Conservation (phyloP, 2,797 vertebrate genomes). For the Ceyx erithaca region DNA sequence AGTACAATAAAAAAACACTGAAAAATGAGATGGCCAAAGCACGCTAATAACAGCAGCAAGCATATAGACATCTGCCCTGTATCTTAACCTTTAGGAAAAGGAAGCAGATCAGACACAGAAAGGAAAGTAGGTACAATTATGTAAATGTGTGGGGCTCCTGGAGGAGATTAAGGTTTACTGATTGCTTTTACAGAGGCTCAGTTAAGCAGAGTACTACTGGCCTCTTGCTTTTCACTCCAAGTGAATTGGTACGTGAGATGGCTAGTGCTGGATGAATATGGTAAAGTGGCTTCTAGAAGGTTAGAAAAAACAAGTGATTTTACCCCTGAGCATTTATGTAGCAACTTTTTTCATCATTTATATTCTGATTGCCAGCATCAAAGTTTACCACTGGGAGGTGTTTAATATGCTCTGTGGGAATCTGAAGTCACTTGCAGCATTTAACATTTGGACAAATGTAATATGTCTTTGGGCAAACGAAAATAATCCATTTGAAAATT, state of each 20-base stretch:
- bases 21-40: conserved; percentile 81
- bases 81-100: conserved; percentile 71
- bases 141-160: conserved; percentile 48
- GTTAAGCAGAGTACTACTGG: not conserved
- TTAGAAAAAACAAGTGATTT: not conserved
- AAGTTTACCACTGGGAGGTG: not conserved
- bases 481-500: conserved; percentile 28
- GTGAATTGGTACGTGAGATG: not conserved
- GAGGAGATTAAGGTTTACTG: conserved; percentile 59
- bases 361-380: not conserved
- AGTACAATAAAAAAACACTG: conserved; percentile 82
- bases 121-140: conserved; percentile 65
- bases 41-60: conserved; percentile 55
- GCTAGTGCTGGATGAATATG: not conserved
- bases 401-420: not conserved
- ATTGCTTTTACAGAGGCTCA: conserved; percentile 54
- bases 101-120: conserved; percentile 8
- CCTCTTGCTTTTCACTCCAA: conserved; percentile 1
- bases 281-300: not conserved
- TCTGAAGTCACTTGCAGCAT: not conserved
- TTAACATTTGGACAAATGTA: conserved; percentile 4
- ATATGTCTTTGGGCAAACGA: not conserved
- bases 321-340: not conserved
- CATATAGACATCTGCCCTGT: conserved; percentile 49
- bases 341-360: not conserved